Evolutionary conservation across 30 jellyfish, hydroid and myxozoan genomes (phyloP).

Genomic region (Aurelia coerulea): DNA sequence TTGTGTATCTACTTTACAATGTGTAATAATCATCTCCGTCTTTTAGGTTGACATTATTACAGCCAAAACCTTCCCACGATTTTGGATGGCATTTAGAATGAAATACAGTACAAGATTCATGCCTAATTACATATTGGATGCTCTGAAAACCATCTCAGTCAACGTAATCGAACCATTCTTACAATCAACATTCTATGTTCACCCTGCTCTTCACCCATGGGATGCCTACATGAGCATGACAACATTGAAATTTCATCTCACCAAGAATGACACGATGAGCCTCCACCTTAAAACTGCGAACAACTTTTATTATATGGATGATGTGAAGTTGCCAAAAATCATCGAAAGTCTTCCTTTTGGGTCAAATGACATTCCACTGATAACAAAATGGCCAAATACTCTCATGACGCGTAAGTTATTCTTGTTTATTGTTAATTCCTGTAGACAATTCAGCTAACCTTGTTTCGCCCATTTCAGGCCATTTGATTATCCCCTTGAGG

Average conservation of each 20-base stretch:
- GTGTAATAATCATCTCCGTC: not conserved
- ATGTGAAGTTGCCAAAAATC: constrained; percentile 55
- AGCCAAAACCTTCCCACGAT: constrained; percentile 46
- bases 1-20: not conserved
- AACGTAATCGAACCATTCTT: constrained; percentile 20
- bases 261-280: constrained; percentile 32
- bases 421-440: not conserved
- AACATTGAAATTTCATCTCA: constrained; percentile 13
- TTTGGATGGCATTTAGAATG: constrained; percentile 32
- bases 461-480: no score
- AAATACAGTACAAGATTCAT: constrained; percentile 26
- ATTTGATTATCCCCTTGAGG: no score
- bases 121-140: constrained; percentile 19
- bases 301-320: constrained; percentile 21
- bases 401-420: constrained; percentile 39
- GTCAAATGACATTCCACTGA: constrained; percentile 37
- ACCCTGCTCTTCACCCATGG: constrained; percentile 28
- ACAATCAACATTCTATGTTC: constrained; percentile 23
- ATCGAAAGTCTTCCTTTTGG: constrained; percentile 54
- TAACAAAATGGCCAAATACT: constrained; percentile 5
- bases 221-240: constrained; percentile 8
- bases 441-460: no score
- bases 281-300: constrained; percentile 25
- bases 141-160: constrained; percentile 9
- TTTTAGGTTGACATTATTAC: constrained; percentile 45